Base-by-base conservation (phyloP, 2,888 invertebrate genomes). In the Lepetodrilus schrolli region DNA sequence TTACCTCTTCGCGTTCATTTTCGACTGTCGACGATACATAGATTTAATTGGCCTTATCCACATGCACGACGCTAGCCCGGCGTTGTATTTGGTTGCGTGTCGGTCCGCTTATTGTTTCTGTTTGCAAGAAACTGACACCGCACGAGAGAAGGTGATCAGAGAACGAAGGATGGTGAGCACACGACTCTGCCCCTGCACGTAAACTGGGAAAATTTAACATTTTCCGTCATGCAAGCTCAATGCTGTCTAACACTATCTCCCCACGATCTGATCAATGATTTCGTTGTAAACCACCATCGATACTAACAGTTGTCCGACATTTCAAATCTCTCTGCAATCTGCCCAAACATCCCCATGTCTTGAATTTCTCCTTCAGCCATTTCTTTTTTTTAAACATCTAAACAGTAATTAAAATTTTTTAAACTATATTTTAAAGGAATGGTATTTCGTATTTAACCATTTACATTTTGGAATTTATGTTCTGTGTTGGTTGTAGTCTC, bases 31-130 rank as follows among this genome's bases (percentile, higher is more conserved):
- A 73, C 76, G 78, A 78, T 78, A 77, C 76, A 80, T 77, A 79
- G 76, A 79, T 80, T 79, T 80, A 82, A 82, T 80, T 82, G 79
- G 74, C 77, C 78, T 74, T 79, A 80, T 79, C 80, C 71, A 75
- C 76, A 75, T 74, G 74, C 72, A 74, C 76, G 69, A 72, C 36
- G 65, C 17, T 65, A 30, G 17, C 43, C 75, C 70, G 72, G 74
- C 74, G 58, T 69, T 74, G 36, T 70, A 71, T 74, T 71, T 73
- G 75, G 43, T 75, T 76, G 70, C 77, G 75, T 78, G 75, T 73
- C 69, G 36, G 66, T 21, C 13, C 37, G 58, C 72, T 70, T 69
- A 74, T 72, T 66, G 68, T 49, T 66, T 38, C 50, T 17, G 43
- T 68, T 49, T 68, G 21, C 43, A 36, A 49, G 70, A 68, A 66